These are phyloP conservation scores for Conops quadrifasciatus DNA, from an alignment of 2,888 invertebrate genomes.

Conservation along the genomic window DNA sequence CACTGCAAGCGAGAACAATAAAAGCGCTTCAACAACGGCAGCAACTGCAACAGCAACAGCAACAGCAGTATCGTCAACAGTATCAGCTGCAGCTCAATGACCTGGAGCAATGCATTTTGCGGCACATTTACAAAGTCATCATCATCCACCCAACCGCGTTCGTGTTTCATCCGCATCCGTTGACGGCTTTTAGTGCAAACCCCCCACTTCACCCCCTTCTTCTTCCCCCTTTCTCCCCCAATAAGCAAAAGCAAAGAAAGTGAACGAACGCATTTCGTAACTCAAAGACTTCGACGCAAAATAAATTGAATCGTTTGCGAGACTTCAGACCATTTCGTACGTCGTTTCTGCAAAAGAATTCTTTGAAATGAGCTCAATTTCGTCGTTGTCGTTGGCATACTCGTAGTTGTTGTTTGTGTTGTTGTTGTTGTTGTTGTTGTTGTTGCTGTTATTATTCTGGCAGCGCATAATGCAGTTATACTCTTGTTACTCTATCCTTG, in stretches of 20 bases:
- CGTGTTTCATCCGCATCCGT: not conserved
- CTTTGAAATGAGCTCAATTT: slow-evolving; percentile 22
- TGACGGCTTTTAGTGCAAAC: not conserved
- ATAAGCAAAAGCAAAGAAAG: not conserved
- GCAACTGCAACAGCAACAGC: not conserved
- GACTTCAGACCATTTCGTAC: not conserved
- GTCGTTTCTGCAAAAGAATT: not conserved
- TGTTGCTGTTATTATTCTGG: slow-evolving; percentile 19
- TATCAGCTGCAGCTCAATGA: not conserved
- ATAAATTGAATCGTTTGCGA: slow-evolving; percentile 23
- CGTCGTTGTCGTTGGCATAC: not conserved
- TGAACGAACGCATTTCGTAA: slow-evolving; percentile 28
- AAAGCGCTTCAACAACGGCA: not conserved
- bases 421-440: slow-evolving; percentile 44
- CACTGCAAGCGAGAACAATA: not conserved
- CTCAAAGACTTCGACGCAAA: slow-evolving; percentile 8
- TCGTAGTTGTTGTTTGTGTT: slow-evolving; percentile 31
- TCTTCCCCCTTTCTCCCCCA: not conserved
- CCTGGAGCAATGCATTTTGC: not conserved
- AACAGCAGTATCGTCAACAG: not conserved
- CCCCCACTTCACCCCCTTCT: not conserved
- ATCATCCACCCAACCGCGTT: not conserved
- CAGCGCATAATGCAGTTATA: not conserved
- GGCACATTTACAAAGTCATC: not conserved
- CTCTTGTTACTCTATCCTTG: too few relatives aligned